These are phyloP conservation scores for Apogon hyalosoma DNA, from an alignment of 2,797 vertebrate species.

Conservation along the genomic window DNA sequence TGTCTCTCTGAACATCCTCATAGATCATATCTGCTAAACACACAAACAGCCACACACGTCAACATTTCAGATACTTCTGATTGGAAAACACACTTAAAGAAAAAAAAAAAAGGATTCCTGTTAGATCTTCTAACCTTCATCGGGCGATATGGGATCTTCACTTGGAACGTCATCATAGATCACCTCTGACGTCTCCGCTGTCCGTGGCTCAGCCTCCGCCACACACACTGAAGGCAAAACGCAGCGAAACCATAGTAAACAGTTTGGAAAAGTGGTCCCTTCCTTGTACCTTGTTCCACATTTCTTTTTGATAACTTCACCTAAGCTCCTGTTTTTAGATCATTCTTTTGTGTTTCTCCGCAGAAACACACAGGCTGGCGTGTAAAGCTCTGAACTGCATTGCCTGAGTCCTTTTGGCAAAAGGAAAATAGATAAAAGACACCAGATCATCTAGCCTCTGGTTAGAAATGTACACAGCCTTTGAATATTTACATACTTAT, in stretches of 20 bases:
- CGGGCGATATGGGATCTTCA: slow-evolving; percentile 80
- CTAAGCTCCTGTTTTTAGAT: slow-evolving; percentile 37
- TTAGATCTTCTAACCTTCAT: slow-evolving; percentile 71
- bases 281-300: slow-evolving; percentile 10
- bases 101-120: slow-evolving; percentile 4
- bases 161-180: slow-evolving; percentile 95
- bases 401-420: slow-evolving; percentile 26
- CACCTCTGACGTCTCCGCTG: slow-evolving; percentile 80
- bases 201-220: slow-evolving; percentile 45
- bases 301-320: slow-evolving; percentile 34
- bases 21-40: slow-evolving; percentile 83
- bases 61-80: not conserved
- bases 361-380: slow-evolving; percentile 15
- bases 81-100: not conserved
- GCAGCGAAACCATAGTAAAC: slow-evolving; percentile 24
- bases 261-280: slow-evolving; percentile 15
- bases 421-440: slow-evolving; percentile 40
- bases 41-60: slow-evolving; percentile 27
- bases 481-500: slow-evolving; percentile 50
- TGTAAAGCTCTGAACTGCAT: slow-evolving; percentile 15
- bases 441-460: slow-evolving; percentile 17
- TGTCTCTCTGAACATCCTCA: slow-evolving; percentile 86
- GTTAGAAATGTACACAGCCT: slow-evolving; percentile 26
- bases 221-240: slow-evolving; percentile 22
- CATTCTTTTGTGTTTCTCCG: slow-evolving; percentile 28